Percentiles rank a stretch among this genome's conserved stretches.
phyloP scores from a whole-genome alignment of 2,888 invertebrate species.

The Campaea margaritaria region DNA sequence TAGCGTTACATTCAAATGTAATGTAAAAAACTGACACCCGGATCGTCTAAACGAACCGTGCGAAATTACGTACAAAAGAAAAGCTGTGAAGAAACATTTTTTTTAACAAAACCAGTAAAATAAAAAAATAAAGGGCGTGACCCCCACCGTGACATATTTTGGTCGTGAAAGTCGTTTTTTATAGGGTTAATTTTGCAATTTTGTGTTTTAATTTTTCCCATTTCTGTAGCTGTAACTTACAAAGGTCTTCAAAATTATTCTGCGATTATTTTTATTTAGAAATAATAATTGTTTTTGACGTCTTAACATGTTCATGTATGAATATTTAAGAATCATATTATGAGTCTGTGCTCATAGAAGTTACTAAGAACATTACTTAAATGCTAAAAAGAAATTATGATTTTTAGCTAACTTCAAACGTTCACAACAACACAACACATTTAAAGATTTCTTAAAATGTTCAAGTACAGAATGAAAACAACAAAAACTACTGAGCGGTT shows the following conservation, averaged over 20 bases:
- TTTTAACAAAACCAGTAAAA: slow-evolving; percentile 55
- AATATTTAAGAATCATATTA: no score
- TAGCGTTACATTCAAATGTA: slow-evolving; percentile 77
- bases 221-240: no score
- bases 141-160: slow-evolving; percentile 61
- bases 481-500: slow-evolving; percentile 32
- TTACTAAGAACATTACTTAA: background rate
- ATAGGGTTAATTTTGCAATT: slow-evolving; percentile 38
- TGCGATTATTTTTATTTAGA: no score
- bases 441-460: slow-evolving; percentile 16
- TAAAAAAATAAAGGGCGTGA: slow-evolving; percentile 52
- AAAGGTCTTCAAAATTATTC: no score
- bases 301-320: no score
- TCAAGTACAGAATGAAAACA: slow-evolving; percentile 30
- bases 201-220: slow-evolving; percentile 18
- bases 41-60: slow-evolving; percentile 77
- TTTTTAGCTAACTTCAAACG: background rate
- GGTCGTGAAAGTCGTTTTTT: slow-evolving; percentile 54
- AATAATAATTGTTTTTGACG: no score
- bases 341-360: no score
- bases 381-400: no score
- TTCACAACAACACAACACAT: no score
- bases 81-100: slow-evolving; percentile 53
- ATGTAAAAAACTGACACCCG: slow-evolving; percentile 57
- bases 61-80: slow-evolving; percentile 74